A percentile compares a stretch with the other conserved stretches of the same genome.
Conservation (phyloP, 2,113 vertebrate species). For the Tragelaphus scriptus region DNA sequence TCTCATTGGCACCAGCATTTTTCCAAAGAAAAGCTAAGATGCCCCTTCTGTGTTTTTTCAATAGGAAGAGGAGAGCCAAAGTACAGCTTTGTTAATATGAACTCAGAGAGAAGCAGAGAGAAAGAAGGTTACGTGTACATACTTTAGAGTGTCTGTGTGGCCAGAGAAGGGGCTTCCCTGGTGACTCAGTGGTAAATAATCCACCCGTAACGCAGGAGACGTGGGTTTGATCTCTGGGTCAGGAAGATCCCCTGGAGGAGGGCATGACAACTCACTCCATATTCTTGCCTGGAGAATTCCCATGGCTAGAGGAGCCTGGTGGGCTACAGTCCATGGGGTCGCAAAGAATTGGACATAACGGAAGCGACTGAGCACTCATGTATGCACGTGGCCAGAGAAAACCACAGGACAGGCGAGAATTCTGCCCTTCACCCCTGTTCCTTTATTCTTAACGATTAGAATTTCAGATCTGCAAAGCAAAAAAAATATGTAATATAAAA, state of each 20-base stretch:
- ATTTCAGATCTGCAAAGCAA: not conserved
- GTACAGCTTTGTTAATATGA: accelerated
- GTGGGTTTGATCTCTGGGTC: not conserved
- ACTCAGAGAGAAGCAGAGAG: not conserved
- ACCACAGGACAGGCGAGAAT: not conserved
- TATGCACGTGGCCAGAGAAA: not conserved
- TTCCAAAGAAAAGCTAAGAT: not conserved
- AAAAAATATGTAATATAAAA: not conserved
- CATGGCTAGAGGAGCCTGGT: not conserved
- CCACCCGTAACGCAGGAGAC: accelerated
- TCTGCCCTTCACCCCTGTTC: not conserved
- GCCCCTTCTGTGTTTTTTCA: not conserved
- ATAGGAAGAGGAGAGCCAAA: not conserved
- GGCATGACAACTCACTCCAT: not conserved
- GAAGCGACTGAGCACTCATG: not conserved
- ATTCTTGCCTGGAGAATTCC: not conserved
- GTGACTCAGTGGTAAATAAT: not conserved
- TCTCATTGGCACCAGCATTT: not conserved
- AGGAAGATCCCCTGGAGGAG: not conserved
- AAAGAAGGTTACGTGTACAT: not conserved
- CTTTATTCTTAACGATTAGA: not conserved
- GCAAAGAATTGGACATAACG: not conserved
- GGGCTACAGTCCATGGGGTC: not conserved
- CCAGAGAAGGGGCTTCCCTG: not conserved
- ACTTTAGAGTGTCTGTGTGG: accelerated